Base-by-base conservation (phyloP, 2,113 vertebrate species). In the Elachura formosa region DNA sequence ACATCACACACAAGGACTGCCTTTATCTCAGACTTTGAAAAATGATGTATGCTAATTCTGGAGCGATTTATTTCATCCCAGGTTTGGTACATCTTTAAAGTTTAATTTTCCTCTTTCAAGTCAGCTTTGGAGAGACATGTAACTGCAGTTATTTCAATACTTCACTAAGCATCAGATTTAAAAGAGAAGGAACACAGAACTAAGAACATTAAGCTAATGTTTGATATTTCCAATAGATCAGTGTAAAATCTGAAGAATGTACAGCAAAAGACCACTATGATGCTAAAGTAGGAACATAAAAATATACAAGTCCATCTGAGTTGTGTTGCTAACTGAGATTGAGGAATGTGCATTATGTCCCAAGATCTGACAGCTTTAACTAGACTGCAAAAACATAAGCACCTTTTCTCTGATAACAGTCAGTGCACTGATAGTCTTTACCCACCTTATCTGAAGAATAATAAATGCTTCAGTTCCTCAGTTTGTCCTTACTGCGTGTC, bases 361-460 rank as follows among this genome's bases (percentile, higher is more conserved):
- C 18, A n/a, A 62, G 62, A 68, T 80, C 63, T 94, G 95, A 82
- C 90, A 97, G 73, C 54, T 94, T 97, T 92, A 92, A 79, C 58
- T 18, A 93, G 85, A 68, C 94, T 94, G 93, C 71, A 96, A 96
- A 94, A 95, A 86, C 0, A 1, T 73, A 82, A 94, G 59, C 89
- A 96, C 87, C 66, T 92, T 87, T 78, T 55, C 63, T 78, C 28
- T 81, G 90, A 87, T 92, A 94, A 69, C 46, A 92, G 26, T 66
- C 34, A 26, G 40, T 75, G 43, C 67, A 61, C 76, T 89, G 71
- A 75, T 88, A 91, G 48, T 90, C 62, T 72, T 72, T 79, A 54
- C 80, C 12, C 38, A 83, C 73, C 69, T 94, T 96, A 96, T 97
- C 94, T 87, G n/a, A 72, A 91, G 52, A 95, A 74, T 49, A 89